phyloP scores from a whole-genome alignment of 2,113 vertebrate genomes.

The Nerophis ophidion region DNA sequence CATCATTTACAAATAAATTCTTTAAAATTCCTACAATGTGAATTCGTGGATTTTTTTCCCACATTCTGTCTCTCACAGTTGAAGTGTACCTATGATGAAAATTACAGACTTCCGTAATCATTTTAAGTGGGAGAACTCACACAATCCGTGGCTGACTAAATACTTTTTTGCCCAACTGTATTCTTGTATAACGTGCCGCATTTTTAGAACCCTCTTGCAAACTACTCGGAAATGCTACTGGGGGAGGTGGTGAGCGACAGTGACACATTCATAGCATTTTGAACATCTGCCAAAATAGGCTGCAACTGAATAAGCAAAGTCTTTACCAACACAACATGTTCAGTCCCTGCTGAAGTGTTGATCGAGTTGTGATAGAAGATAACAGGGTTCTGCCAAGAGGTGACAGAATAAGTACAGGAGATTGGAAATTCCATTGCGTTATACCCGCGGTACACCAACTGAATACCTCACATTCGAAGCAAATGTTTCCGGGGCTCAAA shows the following conservation, averaged over 20 bases:
- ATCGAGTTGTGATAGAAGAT: slow-evolving; percentile 44
- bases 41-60: no score
- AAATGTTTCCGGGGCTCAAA: background rate
- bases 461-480: background rate
- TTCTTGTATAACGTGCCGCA: no score
- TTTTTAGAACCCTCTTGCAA: no score
- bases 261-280: slow-evolving; percentile 8
- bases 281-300: slow-evolving; percentile 19
- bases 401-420: slow-evolving; percentile 33
- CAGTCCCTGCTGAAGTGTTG: slow-evolving; percentile 21
- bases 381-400: slow-evolving; percentile 26
- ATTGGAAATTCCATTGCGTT: slow-evolving; percentile 47
- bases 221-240: no score
- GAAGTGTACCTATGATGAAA: no score
- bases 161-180: no score
- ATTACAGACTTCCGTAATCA: no score
- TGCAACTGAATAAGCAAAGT: slow-evolving; percentile 9
- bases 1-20: no score
- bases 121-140: no score
- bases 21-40: no score
- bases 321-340: slow-evolving; percentile 22
- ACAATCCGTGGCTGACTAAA: no score
- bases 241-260: background rate
- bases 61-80: no score
- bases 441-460: slow-evolving; percentile 27